Conservation (phyloP, 2,797 vertebrate species). For the Mus spretus region DNA sequence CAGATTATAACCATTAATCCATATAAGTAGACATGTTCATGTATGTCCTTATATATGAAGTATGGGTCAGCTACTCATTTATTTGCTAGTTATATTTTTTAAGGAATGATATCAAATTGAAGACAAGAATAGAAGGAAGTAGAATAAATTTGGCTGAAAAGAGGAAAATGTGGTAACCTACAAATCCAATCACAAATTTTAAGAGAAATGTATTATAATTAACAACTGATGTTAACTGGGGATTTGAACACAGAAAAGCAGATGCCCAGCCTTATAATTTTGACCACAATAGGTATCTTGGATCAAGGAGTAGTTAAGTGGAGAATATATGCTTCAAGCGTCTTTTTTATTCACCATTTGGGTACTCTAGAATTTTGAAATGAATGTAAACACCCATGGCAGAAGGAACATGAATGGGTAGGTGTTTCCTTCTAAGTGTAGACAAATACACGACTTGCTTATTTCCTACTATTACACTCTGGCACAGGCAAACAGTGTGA, state of each 20-base stretch:
- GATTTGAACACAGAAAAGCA: background rate
- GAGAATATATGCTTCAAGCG: background rate
- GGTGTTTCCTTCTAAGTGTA: background rate
- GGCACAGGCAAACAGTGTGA: background rate
- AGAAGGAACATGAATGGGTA: background rate
- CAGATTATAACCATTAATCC: background rate
- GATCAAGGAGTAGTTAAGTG: background rate
- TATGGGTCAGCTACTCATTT: background rate
- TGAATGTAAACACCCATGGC: background rate
- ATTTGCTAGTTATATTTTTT: background rate
- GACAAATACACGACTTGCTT: background rate
- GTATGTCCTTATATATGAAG: background rate
- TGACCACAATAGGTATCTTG: background rate
- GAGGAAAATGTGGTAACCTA: background rate
- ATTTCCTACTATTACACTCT: background rate
- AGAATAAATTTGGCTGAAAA: background rate
- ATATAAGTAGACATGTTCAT: background rate
- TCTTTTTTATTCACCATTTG: background rate
- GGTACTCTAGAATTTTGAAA: background rate
- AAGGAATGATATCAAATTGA: slow-evolving; percentile 1
- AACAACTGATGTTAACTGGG: background rate
- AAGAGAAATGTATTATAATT: background rate
- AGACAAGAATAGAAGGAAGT: background rate
- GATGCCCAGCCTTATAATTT: background rate
- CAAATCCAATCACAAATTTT: background rate